These are phyloP conservation scores for Schlechtendalia chinensis DNA, from an alignment of 1,140 invertebrate genomes.

Conservation along the genomic window DNA sequence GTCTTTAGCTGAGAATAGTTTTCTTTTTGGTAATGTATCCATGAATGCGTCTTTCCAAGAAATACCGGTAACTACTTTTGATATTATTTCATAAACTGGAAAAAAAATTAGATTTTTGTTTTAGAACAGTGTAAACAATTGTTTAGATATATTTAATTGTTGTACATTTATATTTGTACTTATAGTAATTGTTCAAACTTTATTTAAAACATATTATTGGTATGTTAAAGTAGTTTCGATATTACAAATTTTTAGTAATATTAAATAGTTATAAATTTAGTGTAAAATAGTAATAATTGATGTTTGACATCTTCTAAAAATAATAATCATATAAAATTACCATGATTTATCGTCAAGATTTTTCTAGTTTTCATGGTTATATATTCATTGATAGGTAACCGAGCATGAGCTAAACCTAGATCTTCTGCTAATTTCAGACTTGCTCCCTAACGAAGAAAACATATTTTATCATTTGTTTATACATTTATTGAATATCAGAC, in stretches of 20 bases:
- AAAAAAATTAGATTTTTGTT: not conserved
- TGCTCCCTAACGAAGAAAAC: slow-evolving; percentile 66
- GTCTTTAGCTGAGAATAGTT: slow-evolving; percentile 60
- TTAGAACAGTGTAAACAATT: slow-evolving; percentile 56
- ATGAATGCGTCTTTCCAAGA: slow-evolving; percentile 85
- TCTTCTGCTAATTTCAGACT: slow-evolving; percentile 79
- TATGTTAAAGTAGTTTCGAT: too few species aligned
- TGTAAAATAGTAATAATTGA: too few species aligned
- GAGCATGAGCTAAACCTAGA: slow-evolving; percentile 77
- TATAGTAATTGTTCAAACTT: too few species aligned
- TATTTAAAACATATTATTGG: too few species aligned
- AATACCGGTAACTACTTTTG: slow-evolving; percentile 72
- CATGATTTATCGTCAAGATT: slow-evolving; percentile 95
- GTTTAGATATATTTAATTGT: slow-evolving; percentile 12
- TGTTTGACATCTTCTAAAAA: not conserved
- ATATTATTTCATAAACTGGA: slow-evolving; percentile 87
- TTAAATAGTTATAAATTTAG: too few species aligned
- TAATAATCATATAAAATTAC: slow-evolving; percentile 59
- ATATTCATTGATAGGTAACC: slow-evolving; percentile 86
- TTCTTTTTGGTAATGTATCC: slow-evolving; percentile 73
- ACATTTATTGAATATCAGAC: slow-evolving; percentile 27
- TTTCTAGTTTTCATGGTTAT: slow-evolving; percentile 90
- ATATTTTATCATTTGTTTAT: not conserved
- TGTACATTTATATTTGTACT: too few species aligned
- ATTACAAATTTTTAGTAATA: too few species aligned